Evolutionary conservation across 2,888 invertebrate genomes (phyloP).

Genomic region (Coelinius sp.): DNA sequence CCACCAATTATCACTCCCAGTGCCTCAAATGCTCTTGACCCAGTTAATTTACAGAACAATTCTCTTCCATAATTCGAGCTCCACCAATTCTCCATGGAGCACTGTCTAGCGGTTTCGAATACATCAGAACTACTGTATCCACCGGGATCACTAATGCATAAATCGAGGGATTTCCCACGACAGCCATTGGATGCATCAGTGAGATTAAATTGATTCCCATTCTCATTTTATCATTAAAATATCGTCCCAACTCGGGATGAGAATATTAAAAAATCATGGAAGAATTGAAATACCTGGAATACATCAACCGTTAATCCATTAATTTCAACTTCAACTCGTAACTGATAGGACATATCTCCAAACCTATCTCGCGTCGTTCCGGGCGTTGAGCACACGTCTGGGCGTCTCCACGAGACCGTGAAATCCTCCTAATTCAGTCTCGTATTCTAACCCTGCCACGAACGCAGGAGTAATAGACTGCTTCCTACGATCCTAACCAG

Average conservation of each 20-base stretch:
- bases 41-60: not conserved
- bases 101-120: not conserved
- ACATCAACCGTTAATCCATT: no score
- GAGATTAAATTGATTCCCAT: not conserved
- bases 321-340: not conserved
- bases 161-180: not conserved
- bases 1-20: not conserved
- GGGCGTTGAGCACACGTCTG: constrained; percentile 44
- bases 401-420: constrained; percentile 44
- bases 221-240: not conserved
- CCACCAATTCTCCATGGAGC: not conserved
- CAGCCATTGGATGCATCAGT: not conserved
- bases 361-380: constrained; percentile 36
- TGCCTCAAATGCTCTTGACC: not conserved
- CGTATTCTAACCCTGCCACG: constrained; percentile 32
- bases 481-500: constrained; percentile 34
- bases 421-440: constrained; percentile 51
- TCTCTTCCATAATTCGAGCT: not conserved
- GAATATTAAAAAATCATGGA: no score
- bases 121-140: not conserved
- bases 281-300: no score
- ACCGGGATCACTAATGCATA: not conserved
- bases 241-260: no score
- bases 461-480: constrained; percentile 46
- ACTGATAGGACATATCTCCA: not conserved